Evolutionary conservation across 2,113 vertebrate species (phyloP).

Genomic region (Anolis sagrei): DNA sequence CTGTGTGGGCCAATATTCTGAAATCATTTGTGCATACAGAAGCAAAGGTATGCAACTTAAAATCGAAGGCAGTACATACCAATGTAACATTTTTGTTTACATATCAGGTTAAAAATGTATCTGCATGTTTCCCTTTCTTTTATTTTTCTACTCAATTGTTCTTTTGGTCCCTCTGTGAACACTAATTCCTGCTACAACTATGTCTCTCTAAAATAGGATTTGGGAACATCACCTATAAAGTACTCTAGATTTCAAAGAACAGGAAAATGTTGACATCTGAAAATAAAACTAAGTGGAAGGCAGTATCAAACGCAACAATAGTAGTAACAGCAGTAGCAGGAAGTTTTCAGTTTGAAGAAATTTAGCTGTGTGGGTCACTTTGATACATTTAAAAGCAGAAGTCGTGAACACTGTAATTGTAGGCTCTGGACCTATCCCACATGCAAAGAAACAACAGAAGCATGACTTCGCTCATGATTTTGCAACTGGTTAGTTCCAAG

Average conservation of each 20-base stretch:
- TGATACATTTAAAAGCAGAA: background rate
- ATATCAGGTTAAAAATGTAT: background rate
- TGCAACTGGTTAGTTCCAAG: no score
- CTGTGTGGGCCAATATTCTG: background rate
- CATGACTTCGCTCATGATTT: background rate
- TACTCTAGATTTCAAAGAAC: background rate
- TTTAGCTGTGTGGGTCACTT: background rate
- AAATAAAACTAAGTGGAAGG: background rate
- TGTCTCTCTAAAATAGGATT: background rate
- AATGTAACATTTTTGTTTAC: background rate
- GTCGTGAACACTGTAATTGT: background rate
- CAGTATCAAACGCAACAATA: background rate
- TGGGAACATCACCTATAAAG: background rate
- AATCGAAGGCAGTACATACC: background rate
- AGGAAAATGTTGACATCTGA: background rate
- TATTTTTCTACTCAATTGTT: background rate
- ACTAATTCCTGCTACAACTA: background rate
- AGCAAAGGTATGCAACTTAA: background rate
- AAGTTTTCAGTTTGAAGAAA: background rate
- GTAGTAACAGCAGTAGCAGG: background rate
- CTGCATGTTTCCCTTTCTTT: background rate
- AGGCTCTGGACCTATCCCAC: background rate
- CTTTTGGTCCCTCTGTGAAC: background rate
- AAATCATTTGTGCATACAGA: background rate
- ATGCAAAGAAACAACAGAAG: background rate